phyloP scores from a whole-genome alignment of 2,113 vertebrate genomes.

The Chaenogobius annularis region DNA sequence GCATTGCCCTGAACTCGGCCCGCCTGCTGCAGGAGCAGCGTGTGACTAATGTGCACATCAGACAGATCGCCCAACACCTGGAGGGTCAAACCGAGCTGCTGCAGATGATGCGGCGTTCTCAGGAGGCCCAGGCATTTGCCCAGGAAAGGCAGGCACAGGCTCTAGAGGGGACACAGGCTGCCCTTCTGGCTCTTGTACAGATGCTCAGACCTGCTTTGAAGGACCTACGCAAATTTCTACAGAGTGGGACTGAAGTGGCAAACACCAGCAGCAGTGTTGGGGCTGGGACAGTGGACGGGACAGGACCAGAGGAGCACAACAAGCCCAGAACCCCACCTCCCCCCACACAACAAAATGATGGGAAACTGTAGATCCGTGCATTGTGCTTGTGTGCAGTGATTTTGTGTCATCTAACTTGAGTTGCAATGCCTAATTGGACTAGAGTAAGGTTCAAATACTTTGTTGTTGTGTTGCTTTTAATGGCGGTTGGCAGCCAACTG shows the following conservation, averaged over 20 bases:
- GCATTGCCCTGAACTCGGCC: slow-evolving; percentile 93
- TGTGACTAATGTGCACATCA: slow-evolving; percentile 93
- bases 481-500: no score
- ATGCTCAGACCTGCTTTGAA: slow-evolving; percentile 92
- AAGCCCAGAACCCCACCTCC: slow-evolving; percentile 43
- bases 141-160: slow-evolving; percentile 96
- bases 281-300: slow-evolving; percentile 20
- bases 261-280: slow-evolving; percentile 51
- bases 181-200: slow-evolving; percentile 90
- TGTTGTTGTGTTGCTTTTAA: no score
- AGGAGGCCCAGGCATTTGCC: slow-evolving; percentile 92
- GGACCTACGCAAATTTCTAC: slow-evolving; percentile 91
- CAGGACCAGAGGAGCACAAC: slow-evolving; percentile 42
- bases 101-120: slow-evolving; percentile 92
- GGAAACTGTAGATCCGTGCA: slow-evolving; percentile 51
- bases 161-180: slow-evolving; percentile 93
- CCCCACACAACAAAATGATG: slow-evolving; percentile 43
- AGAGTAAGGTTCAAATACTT: background rate
- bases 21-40: slow-evolving; percentile 95
- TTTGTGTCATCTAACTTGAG: slow-evolving; percentile 1
- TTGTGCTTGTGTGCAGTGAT: slow-evolving; percentile 25
- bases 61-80: slow-evolving; percentile 94
- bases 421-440: slow-evolving; percentile 4
- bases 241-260: slow-evolving; percentile 76
- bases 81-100: slow-evolving; percentile 94